Base-by-base conservation (phyloP, 2,113 vertebrate genomes). In the Bubo bubo region DNA sequence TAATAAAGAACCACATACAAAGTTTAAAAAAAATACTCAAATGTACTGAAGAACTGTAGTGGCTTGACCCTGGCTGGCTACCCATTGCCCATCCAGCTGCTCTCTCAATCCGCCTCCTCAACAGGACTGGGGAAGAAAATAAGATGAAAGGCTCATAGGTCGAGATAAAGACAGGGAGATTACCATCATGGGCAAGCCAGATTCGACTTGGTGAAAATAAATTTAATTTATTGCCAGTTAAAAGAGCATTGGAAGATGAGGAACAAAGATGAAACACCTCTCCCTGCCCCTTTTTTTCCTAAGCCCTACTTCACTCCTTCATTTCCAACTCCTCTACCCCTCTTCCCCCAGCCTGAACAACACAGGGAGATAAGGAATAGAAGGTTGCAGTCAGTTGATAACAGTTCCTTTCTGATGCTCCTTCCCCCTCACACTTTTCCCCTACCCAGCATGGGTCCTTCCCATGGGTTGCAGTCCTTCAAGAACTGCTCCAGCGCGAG, bases 331-430 rank as follows among this genome's bases (percentile, higher is more conserved):
- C 20, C 4, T 50, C 16, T 28, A 34, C 4, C 11, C 32, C 27
- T 68, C 68, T 30, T 49, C 9, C 7, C 17, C 9, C 10, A 39
- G 53, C n/a, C 6, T 0, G 0, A 66, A 10, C 2, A 1, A 10
- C 2, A 2, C 15, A 35, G 14, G 26, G 5, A 89, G 23, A 60
- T 26, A 2, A 45, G 10, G 23, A 71, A 12, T 3, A 8, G 2
- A 14, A 15, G 3, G 14, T 5, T 87, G 43, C 18, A 1, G n/a
- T 59, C 7, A 55, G 24, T 12, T 70, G 5, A 4, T 8, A 24
- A 6, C 3, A 71, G 15, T 18, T 30, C 17, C 35, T 75, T 52
- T 58, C 11, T 52, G 34, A 39, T 75, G 20, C 17, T 52, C 11
- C 37, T 67, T 75, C 47, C 19, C 5, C 8, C 14, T 74, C 39